Evolutionary conservation across 2,797 vertebrate genomes (phyloP).

Genomic region (Tragopan temminckii): DNA sequence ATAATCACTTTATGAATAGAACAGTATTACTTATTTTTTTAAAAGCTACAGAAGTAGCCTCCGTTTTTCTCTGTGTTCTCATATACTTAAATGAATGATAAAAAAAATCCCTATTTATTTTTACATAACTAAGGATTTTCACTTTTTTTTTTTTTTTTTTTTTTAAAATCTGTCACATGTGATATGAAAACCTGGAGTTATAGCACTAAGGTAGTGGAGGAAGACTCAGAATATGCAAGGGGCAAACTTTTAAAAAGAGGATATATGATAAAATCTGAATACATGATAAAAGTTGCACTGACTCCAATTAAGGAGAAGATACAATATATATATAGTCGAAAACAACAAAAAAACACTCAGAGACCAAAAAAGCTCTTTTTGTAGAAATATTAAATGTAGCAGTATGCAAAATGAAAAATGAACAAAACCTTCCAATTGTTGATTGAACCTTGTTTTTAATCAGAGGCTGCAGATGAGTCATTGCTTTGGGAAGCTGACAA

Average conservation of each 20-base stretch:
- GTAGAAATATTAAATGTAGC: neutral
- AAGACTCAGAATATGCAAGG: neutral
- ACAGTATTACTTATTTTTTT: neutral
- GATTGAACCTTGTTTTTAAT: neutral
- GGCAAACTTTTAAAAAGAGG: too few relatives aligned
- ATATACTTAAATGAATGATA: neutral
- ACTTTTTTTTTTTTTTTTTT: neutral
- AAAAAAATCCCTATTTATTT: neutral
- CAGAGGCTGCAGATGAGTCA: neutral
- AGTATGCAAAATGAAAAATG: neutral
- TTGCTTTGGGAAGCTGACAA: neutral
- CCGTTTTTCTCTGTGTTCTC: neutral
- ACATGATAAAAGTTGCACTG: neutral
- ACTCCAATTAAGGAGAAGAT: neutral
- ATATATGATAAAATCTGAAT: neutral
- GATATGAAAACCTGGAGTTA: neutral
- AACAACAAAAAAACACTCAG: neutral
- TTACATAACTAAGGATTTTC: neutral
- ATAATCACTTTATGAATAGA: neutral
- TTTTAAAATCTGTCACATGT: neutral
- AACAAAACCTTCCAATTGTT: neutral
- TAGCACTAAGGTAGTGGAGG: neutral
- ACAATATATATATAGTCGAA: fast-evolving
- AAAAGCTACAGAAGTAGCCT: neutral
- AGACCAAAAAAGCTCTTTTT: neutral